Percentiles rank a stretch among this genome's conserved stretches.
phyloP scores from a whole-genome alignment of 2,113 vertebrate genomes.

The Caloenas nicobarica region DNA sequence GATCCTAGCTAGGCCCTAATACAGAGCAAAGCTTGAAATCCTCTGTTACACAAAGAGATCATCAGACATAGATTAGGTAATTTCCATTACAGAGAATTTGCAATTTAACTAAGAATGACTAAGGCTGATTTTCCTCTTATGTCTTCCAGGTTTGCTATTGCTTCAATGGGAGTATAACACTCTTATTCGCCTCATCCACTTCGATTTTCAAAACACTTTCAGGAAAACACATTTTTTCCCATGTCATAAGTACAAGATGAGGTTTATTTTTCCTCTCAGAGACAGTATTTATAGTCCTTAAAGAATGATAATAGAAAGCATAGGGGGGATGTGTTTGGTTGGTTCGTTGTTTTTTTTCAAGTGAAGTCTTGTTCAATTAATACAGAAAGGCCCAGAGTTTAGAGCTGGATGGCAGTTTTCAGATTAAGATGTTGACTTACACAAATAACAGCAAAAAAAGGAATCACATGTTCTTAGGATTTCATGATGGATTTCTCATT shows the following conservation, averaged over 20 bases:
- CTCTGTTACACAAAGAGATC: not conserved
- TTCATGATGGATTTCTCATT: not conserved
- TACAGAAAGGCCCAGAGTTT: not conserved
- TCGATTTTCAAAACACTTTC: not conserved
- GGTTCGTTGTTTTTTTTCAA: not conserved
- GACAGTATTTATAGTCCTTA: not conserved
- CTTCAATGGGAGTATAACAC: not conserved
- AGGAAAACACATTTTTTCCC: not conserved
- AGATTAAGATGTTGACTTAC: not conserved
- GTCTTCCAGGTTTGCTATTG: not conserved
- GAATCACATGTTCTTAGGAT: not conserved
- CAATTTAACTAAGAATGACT: not conserved
- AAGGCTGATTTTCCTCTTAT: not conserved
- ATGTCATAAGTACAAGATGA: not conserved
- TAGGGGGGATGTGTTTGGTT: rapidly evolving
- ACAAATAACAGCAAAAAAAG: not conserved
- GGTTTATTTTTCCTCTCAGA: not conserved
- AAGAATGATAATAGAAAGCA: not conserved
- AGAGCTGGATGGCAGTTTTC: not conserved
- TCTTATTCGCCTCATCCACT: not conserved
- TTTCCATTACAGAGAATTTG: not conserved
- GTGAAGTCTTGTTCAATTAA: not conserved
- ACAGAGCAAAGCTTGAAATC: not conserved
- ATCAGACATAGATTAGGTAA: not conserved
- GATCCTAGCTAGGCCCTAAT: not conserved